Percentiles rank a stretch among this genome's conserved stretches.
Evolutionary conservation across 2,888 invertebrate genomes (phyloP).

Genomic region (Phaedon cochleariae): DNA sequence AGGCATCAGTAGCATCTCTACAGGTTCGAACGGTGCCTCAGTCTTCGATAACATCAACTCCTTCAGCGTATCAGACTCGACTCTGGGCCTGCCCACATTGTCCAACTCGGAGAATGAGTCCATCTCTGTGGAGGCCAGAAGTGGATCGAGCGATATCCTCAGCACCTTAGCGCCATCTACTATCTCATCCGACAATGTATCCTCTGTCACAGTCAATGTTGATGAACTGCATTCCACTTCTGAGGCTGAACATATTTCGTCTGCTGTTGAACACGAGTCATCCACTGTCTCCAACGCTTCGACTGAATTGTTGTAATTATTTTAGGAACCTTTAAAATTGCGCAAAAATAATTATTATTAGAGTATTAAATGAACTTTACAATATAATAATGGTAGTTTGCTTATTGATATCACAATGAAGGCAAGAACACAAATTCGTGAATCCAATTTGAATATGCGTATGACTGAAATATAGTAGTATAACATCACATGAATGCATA

Average conservation of each 20-base stretch:
- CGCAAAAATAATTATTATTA: no score
- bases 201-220: not conserved
- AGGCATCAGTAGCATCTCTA: no score
- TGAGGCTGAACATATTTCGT: not conserved
- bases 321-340: not conserved
- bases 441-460: no score
- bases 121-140: constrained; percentile 30
- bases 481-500: no score
- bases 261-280: not conserved
- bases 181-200: not conserved
- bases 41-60: no score
- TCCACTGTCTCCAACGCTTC: not conserved
- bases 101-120: constrained; percentile 31
- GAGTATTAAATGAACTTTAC: no score
- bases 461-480: no score
- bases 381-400: no score
- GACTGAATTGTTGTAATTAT: not conserved
- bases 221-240: not conserved
- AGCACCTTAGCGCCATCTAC: not conserved
- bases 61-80: not conserved
- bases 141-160: not conserved
- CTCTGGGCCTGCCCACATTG: not conserved
- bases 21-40: no score
- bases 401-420: no score
- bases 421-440: no score